Base-by-base conservation (phyloP, 1,140 invertebrate species). In the Apis dorsata region DNA sequence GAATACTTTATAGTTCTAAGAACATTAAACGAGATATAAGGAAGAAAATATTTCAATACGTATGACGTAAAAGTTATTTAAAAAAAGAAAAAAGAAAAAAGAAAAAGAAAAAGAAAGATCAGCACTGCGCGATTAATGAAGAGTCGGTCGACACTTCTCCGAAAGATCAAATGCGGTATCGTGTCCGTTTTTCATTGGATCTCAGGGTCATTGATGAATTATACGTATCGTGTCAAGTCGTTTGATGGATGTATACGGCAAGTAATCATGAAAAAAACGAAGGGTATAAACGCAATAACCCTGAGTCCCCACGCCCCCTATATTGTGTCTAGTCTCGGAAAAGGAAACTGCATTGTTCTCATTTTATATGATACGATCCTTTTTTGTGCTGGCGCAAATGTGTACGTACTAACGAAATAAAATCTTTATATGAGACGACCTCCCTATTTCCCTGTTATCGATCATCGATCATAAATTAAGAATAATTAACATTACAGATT, bases 361-460 rank as follows among this genome's bases (percentile, higher is more conserved):
- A 85, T 85, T 85, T 87, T 88, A 82, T 85, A 88, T 82, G 79
- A 88, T 71, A 79, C n/a, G 69, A 86, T 86, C 81, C 87, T 89
- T 89, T 89, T 90, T 91, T 91, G 91, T 91, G 91, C 90, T 91
- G 89, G 91, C 91, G 89, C 91, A 91, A 91, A 91, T 90, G 87
- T 91, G 90, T 91, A 91, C 87, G 90, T 90, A 90, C 91, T 90
- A 91, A 91, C 89, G 84, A 85, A 91, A 90, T 88, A 90, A 91
- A 76, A 91, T 79, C 80, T 90, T 91, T 90, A 85, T 91, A 90
- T 79, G 79, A 85, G 55, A 79, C 77, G 34, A 28, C 17, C 24
- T 24, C 12, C n/a, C 69, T 59, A 17, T 72, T 72, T 72, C 59
- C 21, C 13, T 80, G 24, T 24, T n/a, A 62, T 34, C 49, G 62